Evolutionary conservation across 2,113 vertebrate genomes (phyloP), one percentile per base, ranked within the genome.

Genomic region (Sylvia atricapilla): DNA sequence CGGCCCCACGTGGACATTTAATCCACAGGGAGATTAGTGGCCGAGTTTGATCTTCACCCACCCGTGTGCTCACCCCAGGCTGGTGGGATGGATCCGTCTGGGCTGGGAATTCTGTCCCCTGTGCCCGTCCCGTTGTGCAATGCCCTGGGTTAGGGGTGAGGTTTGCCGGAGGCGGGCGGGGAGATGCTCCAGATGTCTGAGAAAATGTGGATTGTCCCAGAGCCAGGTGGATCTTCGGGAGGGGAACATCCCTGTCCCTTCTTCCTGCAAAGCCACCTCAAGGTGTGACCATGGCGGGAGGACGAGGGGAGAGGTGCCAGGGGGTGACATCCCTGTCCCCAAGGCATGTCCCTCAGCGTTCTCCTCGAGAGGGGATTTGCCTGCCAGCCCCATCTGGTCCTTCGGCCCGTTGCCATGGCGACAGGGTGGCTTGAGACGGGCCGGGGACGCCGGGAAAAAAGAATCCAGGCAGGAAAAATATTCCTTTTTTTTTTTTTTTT

Each of bases 311-410:
- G 44, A 44, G 64, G 43, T 1, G 4, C 1, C 12, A 28, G 39
- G 33, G 47, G 22, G 15, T 3, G 25, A 20, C 24, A 9, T 20
- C 43, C 13, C 10, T 9, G 76, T 80, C 63, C 76, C 66, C 23
- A 5, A 2, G 33, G 56, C 6, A 1, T 1, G 58, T 33, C 87
- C 86, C 90, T 8, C n/a, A 7, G 39, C 7, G 19, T 89, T 86
- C 43, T 67, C 96, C 91, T 96, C 37, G 12, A 87, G 56, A 78
- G 90, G 96, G 97, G 97, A 97, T 97, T 96, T 96, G 95, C 92
- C 95, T 94, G 62, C 96, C 94, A 59, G 97, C 94, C 91, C 97
- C 98, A 98, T 98, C 98, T 98, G 98, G 96, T 98, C 97, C 94
- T 53, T 92, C 49, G 39, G 92, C 97, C 97, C 44, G 93, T 98